A percentile compares a stretch with the other conserved stretches of the same genome.
phyloP scores from a whole-genome alignment of 2,797 vertebrate species.

The Enteromius anoplus region DNA sequence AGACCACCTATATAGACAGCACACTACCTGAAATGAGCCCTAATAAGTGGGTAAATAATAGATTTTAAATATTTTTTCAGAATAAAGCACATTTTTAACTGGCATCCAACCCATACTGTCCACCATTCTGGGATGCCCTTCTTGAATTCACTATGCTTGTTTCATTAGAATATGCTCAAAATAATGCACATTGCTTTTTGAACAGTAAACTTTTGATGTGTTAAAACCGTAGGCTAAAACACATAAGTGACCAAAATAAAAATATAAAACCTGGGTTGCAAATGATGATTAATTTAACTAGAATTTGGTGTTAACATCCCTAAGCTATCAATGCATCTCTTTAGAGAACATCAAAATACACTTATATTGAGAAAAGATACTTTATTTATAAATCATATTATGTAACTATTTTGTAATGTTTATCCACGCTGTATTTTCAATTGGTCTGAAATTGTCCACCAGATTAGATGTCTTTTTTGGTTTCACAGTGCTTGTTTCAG shows the following conservation, averaged over 20 bases:
- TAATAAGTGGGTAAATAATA: background rate
- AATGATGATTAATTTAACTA: background rate
- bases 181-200: background rate
- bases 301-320: background rate
- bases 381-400: background rate
- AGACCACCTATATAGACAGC: background rate
- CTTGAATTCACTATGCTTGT: too few species aligned
- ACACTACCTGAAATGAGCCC: background rate
- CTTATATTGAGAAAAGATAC: background rate
- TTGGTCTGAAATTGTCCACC: background rate
- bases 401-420: background rate
- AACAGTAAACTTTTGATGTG: background rate
- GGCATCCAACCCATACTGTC: background rate
- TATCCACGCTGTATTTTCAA: background rate
- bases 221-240: background rate
- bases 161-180: background rate
- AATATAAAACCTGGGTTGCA: too few species aligned
- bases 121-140: too few species aligned
- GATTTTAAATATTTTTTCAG: too few species aligned
- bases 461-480: background rate
- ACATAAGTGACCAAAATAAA: background rate
- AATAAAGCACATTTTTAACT: too few species aligned
- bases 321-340: background rate
- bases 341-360: background rate
- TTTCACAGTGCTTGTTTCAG: background rate